Evolutionary conservation across 2,113 vertebrate species (phyloP), one percentile per base, ranked within the genome.

Genomic region (Phalacrocorax pelagicus): DNA sequence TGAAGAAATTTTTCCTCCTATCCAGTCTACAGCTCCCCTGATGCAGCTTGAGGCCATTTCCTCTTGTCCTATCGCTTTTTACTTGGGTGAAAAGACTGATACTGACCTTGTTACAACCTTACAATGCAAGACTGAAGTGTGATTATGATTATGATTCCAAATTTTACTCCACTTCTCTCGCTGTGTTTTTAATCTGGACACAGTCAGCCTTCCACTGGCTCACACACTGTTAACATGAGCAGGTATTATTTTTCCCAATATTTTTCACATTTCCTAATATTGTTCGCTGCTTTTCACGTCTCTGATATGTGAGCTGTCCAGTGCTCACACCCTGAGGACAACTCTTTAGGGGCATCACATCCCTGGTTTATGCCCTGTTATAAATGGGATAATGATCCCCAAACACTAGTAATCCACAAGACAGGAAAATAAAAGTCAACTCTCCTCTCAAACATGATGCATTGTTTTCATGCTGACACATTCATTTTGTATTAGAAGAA

Each of bases 211-310:
- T 70, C 29, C 36, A 6, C 11, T 29, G 7, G 7, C 26, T 52
- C 32, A 36, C 16, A 15, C 0, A 0, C 18, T 16, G 4, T 65
- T 44, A 42, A 54, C 29, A 27, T 3, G 9, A 59, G 4, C 54
- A 81, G 4, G 13, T 55, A 27, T 16, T 57, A n/a, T 81, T 86
- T 93, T 61, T 32, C 66, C 8, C n/a, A 55, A 3, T 40, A 15
- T 82, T 82, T 49, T 85, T 15, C 44, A 30, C 17, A 15, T 47
- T 65, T 59, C 16, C 40, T 16, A 9, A 13, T 63, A 9, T 11
- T 59, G 11, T 55, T 57, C 20, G 17, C n/a, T 32, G 5, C 11
- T 15, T 63, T 82, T 54, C 13, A 14, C 8, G 16, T 36, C 36
- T 75, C 21, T 65, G 46, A 29, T 30, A 21, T 21, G 14, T 21